Base-by-base conservation (phyloP, 2,113 vertebrate species). In the Oncorhynchus keta region DNA sequence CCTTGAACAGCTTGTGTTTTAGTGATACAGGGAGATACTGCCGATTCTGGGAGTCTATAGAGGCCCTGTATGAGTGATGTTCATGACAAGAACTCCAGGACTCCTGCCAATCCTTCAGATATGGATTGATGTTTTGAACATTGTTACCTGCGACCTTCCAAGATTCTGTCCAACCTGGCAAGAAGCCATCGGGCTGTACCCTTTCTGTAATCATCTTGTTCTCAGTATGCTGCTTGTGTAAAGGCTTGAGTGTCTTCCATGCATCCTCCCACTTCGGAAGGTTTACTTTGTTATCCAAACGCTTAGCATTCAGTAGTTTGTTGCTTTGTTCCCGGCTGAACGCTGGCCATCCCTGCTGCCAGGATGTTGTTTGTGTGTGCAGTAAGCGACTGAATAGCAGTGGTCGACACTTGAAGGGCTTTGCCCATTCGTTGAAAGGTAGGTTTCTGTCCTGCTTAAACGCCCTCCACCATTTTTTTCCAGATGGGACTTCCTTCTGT, bases 121-220 rank as follows among this genome's bases (percentile, higher is more conserved):
- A 51, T 35, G 26, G 64, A n/a, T 49, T 6, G 20, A 26, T 48
- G 4, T 22, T 32, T 22, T 72, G n/a, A 26, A 45, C n/a, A 18
- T 49, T 14, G 11, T 13, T 13, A 55, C 66, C n/a, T 14, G 16
- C 13, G 22, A 22, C 22, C 65, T 73, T 78, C 76, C 76, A 78
- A 24, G 76, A 78, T n/a, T 78, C 76, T 24, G 7, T 35, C 76
- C 76, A 78, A 22, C 64, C 62, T 14, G 70, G 76, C 22, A 70
- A 30, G 26, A 68, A 51, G n/a, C 45, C 24, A 26, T 18, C 4
- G 16, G 22, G 72, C 65, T 35, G 45, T 67, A 67, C 7, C 67
- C 12, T 74, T 24, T 28, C 59, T 48, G 20, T 22, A 11, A 18
- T 12, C 8, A 35, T 26, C 32, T 24, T 14, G 24, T 72, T 32